Conservation (phyloP, 2,113 vertebrate genomes). For the Sylvilagus bachmani region DNA sequence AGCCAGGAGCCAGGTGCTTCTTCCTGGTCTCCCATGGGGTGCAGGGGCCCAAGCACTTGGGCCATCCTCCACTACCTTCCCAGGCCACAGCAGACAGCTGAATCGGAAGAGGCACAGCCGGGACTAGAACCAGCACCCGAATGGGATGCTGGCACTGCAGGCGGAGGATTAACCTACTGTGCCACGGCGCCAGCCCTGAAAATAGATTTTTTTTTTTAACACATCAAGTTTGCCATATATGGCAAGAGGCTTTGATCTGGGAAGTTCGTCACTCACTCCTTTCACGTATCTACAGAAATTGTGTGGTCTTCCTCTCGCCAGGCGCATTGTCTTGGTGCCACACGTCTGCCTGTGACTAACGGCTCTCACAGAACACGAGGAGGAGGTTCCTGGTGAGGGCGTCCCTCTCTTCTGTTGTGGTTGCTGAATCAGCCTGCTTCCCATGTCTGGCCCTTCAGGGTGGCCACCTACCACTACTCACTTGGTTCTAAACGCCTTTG, state of each 20-base stretch:
- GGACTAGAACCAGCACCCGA: too few relatives aligned
- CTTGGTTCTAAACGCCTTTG: not conserved
- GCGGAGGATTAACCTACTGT: too few relatives aligned
- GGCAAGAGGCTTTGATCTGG: not conserved
- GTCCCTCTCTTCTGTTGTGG: not conserved
- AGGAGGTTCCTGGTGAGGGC: not conserved
- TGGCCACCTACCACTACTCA: not conserved
- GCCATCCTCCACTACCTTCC: too few relatives aligned
- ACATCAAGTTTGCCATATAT: not conserved
- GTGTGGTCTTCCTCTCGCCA: not conserved
- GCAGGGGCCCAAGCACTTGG: too few relatives aligned
- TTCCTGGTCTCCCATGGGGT: too few relatives aligned
- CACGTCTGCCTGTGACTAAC: not conserved
- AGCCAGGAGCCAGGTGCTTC: too few relatives aligned
- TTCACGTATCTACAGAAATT: not conserved
- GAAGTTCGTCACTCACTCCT: not conserved
- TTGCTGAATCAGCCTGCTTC: not conserved
- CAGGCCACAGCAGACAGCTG: too few relatives aligned
- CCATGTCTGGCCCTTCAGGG: fast-evolving
- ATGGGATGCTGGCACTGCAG: too few relatives aligned
- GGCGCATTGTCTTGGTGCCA: not conserved
- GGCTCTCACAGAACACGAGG: not conserved
- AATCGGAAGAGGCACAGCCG: too few relatives aligned
- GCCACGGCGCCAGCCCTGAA: too few relatives aligned
- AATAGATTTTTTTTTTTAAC: too few relatives aligned